Base-by-base conservation (phyloP, 2,888 invertebrate genomes). In the Dyspetes luteomarginatus region DNA sequence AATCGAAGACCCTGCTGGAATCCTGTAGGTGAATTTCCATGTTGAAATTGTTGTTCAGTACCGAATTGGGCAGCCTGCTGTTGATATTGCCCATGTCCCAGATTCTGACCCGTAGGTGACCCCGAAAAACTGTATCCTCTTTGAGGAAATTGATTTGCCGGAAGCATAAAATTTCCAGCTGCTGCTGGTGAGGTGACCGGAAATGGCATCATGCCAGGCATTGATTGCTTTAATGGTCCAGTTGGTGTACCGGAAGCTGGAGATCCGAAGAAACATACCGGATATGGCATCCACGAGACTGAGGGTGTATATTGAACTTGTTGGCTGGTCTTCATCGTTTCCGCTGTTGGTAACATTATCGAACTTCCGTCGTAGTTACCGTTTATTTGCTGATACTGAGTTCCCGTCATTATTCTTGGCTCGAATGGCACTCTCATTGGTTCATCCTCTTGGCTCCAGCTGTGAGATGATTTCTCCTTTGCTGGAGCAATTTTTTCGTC, bases 301-400 rank as follows among this genome's bases (percentile, higher is more conserved):
- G 86, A 83, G 1, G 89, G 87, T 0, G 85, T 87, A 9, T 87
- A 82, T 52, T 88, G 89, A 28, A 90, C 67, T 55, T 90, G 90
- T 62, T 90, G 89, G 62, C 86, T 86, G 4, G 89, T 86, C 81
- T 89, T 87, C 30, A 86, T 84, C 0, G 86, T 89, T 65, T 90
- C 89, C 0, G 86, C 88, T 0, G 89, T 88, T 0, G 87, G 88
- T 28, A 82, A 4, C 12, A 82, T 74, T 5, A 60, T 24, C 1
- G 76, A 73, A 7, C 60, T 56, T 0, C 41, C 22, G 1, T 86
- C 84, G 50, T 17, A n/a, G n/a, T 36, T 82, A 9, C 19, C 19
- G 30, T 79, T 76, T 5, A 72, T 12, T 3, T 60, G 71, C 5
- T 69, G 56, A 15, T 45, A 43, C 19, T 58, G 69, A 4, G 41